Evolutionary conservation across 53 echinoderm and acorn worm genomes (phyloP).

Genomic region (Paracentrotus lividus): DNA sequence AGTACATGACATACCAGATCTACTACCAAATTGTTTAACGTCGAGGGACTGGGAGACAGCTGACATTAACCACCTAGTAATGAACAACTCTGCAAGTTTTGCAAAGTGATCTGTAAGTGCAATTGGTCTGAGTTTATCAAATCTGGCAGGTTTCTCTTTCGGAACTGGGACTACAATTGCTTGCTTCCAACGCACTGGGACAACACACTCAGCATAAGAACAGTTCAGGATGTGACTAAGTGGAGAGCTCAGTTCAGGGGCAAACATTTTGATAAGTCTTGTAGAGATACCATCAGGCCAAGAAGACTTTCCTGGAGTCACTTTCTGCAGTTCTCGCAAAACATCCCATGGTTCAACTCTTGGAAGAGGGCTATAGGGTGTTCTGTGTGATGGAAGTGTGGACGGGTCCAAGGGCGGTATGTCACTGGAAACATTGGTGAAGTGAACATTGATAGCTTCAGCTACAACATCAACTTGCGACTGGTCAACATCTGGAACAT

Average conservation of each 20-base stretch:
- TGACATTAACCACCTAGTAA: neutral
- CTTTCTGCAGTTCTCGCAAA: conserved; percentile 3
- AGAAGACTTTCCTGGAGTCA: conserved; percentile 5
- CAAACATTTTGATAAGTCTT: conserved; percentile 38
- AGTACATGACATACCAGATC: conserved; percentile 29
- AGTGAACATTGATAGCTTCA: conserved; percentile 1
- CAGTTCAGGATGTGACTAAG: conserved; percentile 47
- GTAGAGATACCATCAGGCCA: conserved; percentile 32
- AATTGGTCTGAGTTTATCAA: conserved; percentile 57
- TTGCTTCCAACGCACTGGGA: conserved; percentile 56
- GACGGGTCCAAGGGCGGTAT: conserved; percentile 2
- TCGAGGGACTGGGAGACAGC: neutral
- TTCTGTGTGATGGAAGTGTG: neutral
- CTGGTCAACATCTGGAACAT: conserved; percentile 21
- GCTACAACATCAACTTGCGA: neutral
- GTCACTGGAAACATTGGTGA: neutral
- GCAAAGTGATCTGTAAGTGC: conserved; percentile 59
- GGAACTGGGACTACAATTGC: conserved; percentile 61
- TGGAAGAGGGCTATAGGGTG: neutral
- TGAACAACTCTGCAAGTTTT: conserved; percentile 44
- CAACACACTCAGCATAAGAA: conserved; percentile 20
- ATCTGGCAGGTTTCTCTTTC: conserved; percentile 32
- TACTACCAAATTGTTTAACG: conserved; percentile 33
- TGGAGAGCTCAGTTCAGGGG: conserved; percentile 48
- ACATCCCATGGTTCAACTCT: conserved; percentile 49